Evolutionary conservation across 2,113 vertebrate genomes (phyloP), one percentile per base, ranked within the genome.

Genomic region (Dendropsophus ebraccatus): DNA sequence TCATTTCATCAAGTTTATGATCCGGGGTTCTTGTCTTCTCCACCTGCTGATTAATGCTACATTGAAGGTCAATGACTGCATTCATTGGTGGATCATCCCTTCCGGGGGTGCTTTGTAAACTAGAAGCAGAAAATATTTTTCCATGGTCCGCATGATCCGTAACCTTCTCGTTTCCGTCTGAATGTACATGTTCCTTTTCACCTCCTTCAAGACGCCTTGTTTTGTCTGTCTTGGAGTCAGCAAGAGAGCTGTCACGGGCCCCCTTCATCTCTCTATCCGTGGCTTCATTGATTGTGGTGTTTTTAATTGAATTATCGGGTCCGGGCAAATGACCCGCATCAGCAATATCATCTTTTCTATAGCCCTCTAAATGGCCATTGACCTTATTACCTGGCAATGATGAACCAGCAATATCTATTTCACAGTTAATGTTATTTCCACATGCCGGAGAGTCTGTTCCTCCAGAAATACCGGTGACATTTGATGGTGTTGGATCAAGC

Each of bases 1-100:
- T 80, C 25, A n/a, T 84, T 89, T 84, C 67, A 81, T 86, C 87
- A 75, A 62, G 37, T 4, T 85, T 88, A 82, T 30, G 73, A 73
- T 41, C 88, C 86, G 84, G 54, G 70, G 32, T 16, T 54, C 67
- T 77, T 84, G 65, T 28, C 81, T 69, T 7, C 1, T 21, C 21
- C 65, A 14, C 21, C 4, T 28, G 19, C 60, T 14, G 21, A 37
- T 73, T 58, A 14, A 65, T 65, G 6, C 76, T 88, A 67, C 67
- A 21, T 8, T 86, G 70, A 84, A 81, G 41, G 81, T 88, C 88
- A 30, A 0, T 25, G 23, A 85, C 76, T 16, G 32, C 41, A 21
- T 14, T 7, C 41, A 30, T 19, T 56, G 47, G 23, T 50, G 19
- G 45, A 28, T 65, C 70, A 35, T 74, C 52, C 21, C 16, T 65